Percentiles rank a stretch among this genome's conserved stretches.
Evolutionary conservation across 2,113 vertebrate genomes (phyloP).

Genomic region (Carollia perspicillata): DNA sequence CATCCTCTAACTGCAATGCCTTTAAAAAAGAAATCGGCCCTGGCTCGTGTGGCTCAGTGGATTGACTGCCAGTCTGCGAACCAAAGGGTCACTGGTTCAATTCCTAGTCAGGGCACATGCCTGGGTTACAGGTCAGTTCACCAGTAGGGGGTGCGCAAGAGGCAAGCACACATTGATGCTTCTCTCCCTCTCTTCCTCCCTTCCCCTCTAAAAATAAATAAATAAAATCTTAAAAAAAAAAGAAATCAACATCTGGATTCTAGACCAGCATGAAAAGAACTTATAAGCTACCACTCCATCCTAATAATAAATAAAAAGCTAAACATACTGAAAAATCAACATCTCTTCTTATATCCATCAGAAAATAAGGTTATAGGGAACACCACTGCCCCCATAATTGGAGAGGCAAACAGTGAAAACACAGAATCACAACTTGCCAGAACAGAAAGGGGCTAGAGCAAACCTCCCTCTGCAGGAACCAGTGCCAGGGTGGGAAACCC

Average conservation of each 20-base stretch:
- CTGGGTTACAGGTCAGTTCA: no score
- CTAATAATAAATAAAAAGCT: not conserved
- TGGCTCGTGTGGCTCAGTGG: no score
- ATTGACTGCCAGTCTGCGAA: no score
- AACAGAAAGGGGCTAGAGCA: not conserved
- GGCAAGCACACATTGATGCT: no score
- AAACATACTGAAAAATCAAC: not conserved
- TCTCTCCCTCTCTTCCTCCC: no score
- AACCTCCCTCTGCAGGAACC: not conserved
- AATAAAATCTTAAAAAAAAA: not conserved
- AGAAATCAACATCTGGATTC: not conserved
- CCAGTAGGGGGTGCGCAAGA: no score
- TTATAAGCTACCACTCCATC: not conserved
- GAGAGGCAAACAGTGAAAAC: not conserved
- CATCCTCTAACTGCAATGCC: not conserved
- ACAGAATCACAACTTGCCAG: not conserved
- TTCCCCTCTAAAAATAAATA: no score
- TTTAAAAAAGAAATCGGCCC: not conserved
- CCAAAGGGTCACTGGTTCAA: no score
- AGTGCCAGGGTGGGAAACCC: not conserved
- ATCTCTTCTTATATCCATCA: not conserved
- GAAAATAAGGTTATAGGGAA: not conserved
- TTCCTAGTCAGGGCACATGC: no score
- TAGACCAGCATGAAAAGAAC: not conserved
- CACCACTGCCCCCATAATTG: not conserved